Evolutionary conservation across 2,113 vertebrate species (phyloP).

Genomic region (Ptilonorhynchus violaceus): DNA sequence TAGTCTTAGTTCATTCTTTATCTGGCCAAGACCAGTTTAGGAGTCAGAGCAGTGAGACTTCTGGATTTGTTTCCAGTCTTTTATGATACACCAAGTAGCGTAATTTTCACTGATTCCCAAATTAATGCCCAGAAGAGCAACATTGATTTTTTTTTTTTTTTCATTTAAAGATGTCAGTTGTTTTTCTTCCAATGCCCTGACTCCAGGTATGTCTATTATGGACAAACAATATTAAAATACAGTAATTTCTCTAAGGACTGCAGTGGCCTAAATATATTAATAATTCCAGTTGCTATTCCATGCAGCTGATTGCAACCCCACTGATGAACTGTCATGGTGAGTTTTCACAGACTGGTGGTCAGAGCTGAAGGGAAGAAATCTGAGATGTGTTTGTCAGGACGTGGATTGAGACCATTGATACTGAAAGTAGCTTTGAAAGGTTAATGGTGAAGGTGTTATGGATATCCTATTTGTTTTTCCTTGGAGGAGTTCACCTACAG

Average conservation of each 20-base stretch:
- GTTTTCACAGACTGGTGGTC: not conserved
- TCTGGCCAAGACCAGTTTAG: not conserved
- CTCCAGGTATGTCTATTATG: not conserved
- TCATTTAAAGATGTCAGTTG: not conserved
- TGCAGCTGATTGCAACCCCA: not conserved
- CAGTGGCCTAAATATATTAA: not conserved
- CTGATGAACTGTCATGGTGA: not conserved
- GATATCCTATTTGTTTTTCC: not conserved
- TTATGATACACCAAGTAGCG: not conserved
- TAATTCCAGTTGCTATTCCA: not conserved
- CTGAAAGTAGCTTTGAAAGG: not conserved
- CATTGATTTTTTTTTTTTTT: not conserved
- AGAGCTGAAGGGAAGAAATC: not conserved
- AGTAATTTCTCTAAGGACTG: not conserved
- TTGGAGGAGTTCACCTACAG: not conserved
- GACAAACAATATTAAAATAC: not conserved
- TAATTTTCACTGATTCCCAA: not conserved
- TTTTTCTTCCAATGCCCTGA: not conserved
- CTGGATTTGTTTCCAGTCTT: not conserved
- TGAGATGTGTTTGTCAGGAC: not conserved
- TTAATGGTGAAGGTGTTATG: not conserved
- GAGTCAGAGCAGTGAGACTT: not conserved
- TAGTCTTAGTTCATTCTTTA: not conserved
- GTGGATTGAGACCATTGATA: not conserved
- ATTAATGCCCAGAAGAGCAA: not conserved